Percentiles rank a stretch among this genome's conserved stretches.
Conservation (phyloP, 2,888 invertebrate genomes). For the Acanthosoma haemorrhoidale region DNA sequence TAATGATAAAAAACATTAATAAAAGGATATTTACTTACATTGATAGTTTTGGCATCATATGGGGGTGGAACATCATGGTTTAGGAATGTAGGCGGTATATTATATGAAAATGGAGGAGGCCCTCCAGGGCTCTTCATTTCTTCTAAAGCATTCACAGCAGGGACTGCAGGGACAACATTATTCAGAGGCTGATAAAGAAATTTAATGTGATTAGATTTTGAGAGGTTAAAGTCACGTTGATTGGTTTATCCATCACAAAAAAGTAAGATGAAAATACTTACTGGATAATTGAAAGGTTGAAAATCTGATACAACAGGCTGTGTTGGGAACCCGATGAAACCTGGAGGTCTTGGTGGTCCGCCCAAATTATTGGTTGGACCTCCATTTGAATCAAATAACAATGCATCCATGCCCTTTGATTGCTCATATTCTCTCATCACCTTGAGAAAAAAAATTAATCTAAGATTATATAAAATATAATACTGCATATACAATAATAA, state of each 20-base stretch:
- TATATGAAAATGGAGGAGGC: slow-evolving; percentile 56
- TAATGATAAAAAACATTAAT: neutral
- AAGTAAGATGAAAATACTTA: slow-evolving; percentile 42
- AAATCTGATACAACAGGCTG: slow-evolving; percentile 57
- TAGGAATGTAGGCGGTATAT: slow-evolving; percentile 54
- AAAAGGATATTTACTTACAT: slow-evolving; percentile 47
- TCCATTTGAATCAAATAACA: slow-evolving; percentile 58
- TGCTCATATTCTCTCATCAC: slow-evolving; percentile 69
- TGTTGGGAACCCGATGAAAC: slow-evolving; percentile 76
- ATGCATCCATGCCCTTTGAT: slow-evolving; percentile 55
- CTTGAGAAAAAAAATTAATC: slow-evolving; percentile 42
- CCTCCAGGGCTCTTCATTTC: slow-evolving; percentile 29
- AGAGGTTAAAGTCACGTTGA: neutral
- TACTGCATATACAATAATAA: too few species aligned
- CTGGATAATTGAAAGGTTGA: slow-evolving; percentile 64
- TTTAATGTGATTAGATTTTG: neutral
- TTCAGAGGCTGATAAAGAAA: slow-evolving; percentile 41
- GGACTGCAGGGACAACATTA: slow-evolving; percentile 35
- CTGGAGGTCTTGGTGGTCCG: slow-evolving; percentile 62
- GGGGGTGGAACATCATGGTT: slow-evolving; percentile 23
- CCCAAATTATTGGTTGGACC: slow-evolving; percentile 54
- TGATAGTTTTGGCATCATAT: slow-evolving; percentile 38
- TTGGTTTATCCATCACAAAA: neutral
- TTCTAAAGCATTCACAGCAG: slow-evolving; percentile 11
- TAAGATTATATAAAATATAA: too few species aligned